phyloP scores from a whole-genome alignment of 92 coral and sea anemone species.

The Zoanthus gigantus region DNA sequence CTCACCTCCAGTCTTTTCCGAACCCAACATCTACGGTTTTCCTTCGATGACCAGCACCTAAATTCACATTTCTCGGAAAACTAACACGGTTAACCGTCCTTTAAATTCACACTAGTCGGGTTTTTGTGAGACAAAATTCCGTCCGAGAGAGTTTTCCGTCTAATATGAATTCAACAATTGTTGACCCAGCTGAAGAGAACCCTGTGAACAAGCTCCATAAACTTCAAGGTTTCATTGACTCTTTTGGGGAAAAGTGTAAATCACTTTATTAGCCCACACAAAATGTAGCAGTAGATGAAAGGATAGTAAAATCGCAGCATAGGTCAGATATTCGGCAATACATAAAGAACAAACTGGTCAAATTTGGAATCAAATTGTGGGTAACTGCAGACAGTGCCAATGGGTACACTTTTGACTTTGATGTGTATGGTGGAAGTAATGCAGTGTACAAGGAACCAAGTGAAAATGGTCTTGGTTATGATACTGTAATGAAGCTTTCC shows the following conservation, averaged over 20 bases:
- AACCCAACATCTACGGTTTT: background rate
- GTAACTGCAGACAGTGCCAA: conserved; percentile 47
- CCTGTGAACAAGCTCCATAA: conserved; percentile 24
- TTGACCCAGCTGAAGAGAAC: conserved; percentile 24
- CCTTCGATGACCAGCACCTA: too few species aligned
- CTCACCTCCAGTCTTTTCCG: conserved; percentile 38
- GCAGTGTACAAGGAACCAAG: conserved; percentile 34
- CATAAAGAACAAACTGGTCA: conserved; percentile 21
- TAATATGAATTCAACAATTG: background rate
- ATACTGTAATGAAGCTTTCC: conserved; percentile 25
- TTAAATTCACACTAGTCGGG: too few species aligned
- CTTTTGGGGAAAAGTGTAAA: conserved; percentile 24
- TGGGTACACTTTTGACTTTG: conserved; percentile 25
- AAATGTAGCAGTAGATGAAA: conserved; percentile 27
- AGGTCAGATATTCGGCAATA: conserved; percentile 41
- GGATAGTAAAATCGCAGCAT: conserved; percentile 37
- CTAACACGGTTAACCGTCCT: too few species aligned
- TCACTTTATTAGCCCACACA: conserved; percentile 39
- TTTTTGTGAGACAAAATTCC: too few species aligned
- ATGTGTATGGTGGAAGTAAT: conserved; percentile 14
- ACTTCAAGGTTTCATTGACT: conserved; percentile 17
- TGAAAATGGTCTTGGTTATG: background rate
- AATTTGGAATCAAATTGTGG: conserved; percentile 39
- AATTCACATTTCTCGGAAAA: too few species aligned
- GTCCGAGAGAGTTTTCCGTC: too few species aligned